phyloP scores from a whole-genome alignment of 2,113 vertebrate genomes.

The Arothron firmamentum region DNA sequence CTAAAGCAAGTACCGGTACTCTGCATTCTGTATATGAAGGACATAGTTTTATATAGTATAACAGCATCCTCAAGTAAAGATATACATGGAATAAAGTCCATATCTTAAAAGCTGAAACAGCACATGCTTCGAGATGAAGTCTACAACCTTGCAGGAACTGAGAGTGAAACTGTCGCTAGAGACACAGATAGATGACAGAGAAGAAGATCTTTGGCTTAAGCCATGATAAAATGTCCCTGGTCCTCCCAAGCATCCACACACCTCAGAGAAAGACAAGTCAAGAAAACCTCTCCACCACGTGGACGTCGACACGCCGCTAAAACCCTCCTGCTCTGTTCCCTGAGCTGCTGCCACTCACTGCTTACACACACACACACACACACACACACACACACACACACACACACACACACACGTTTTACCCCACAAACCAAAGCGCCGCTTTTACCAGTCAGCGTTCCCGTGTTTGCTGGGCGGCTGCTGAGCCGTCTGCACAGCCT shows the following conservation, averaged over 20 bases:
- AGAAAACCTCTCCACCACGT: slow-evolving; percentile 32
- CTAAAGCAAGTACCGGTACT: slow-evolving; percentile 57
- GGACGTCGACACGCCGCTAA: slow-evolving; percentile 14
- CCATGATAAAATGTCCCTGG: slow-evolving; percentile 61
- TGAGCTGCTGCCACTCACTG: slow-evolving; percentile 65
- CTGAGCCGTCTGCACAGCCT: slow-evolving; percentile 33
- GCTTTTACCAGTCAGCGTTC: slow-evolving; percentile 16
- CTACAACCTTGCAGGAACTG: slow-evolving; percentile 40
- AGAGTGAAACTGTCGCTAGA: slow-evolving; percentile 38
- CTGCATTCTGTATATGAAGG: slow-evolving; percentile 63
- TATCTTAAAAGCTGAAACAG: slow-evolving; percentile 58
- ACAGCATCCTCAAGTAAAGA: slow-evolving; percentile 56
- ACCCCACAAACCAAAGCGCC: slow-evolving; percentile 11
- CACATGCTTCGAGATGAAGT: slow-evolving; percentile 61
- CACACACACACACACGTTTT: slow-evolving; percentile 4
- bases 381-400: neutral
- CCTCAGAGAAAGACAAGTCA: slow-evolving; percentile 41
- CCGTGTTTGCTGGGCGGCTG: slow-evolving; percentile 8
- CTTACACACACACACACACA: slow-evolving; percentile 14
- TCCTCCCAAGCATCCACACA: slow-evolving; percentile 46
- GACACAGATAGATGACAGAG: slow-evolving; percentile 25
- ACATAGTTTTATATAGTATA: slow-evolving; percentile 30
- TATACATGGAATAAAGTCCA: slow-evolving; percentile 58
- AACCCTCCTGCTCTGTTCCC: slow-evolving; percentile 57
- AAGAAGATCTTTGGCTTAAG: slow-evolving; percentile 75